Evolutionary conservation across 2,113 vertebrate genomes (phyloP), one percentile per base, ranked within the genome.

Genomic region (Uropsilus gracilis): DNA sequence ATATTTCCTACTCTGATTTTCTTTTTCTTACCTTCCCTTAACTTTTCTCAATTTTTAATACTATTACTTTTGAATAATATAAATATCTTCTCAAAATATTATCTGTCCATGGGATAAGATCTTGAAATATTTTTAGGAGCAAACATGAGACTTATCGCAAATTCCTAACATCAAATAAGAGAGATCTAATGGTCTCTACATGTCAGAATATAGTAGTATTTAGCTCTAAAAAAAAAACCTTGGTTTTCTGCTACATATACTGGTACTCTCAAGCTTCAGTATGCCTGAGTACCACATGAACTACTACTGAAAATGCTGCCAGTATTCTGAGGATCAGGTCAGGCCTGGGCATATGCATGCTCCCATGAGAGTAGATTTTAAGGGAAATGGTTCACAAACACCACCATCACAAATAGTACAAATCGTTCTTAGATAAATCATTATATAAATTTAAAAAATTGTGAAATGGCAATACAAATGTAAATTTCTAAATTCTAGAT

Each of bases 21-120:
- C 53, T 9, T 48, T 69, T 76, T 66, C 18, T 63, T 37, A 53
- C 24, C 81, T 81, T 86, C 24, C 22, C 11, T 87, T 71, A 63
- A 59, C 44, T 93, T 90, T 66, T 48, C 16, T 93, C 57, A 73
- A 73, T 75, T 81, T 89, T 73, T 32, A 73, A 76, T 69, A 82
- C 44, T 50, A 59, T 5, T 86, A 24, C 46, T 59, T 90, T 90
- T 69, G 39, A 86, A 68, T 50, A 80, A 89, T 57, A 73, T 66
- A 53, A 53, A 20, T 17, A 66, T n/a, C 66, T 39, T 69, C 7
- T 69, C 66, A 37, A 69, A 39, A 69, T 37, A 69, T 17, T 68
- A 34, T n/a, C n/a, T n/a, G n/a, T 22, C n/a, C 66, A 37, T 68
- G 37, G 17, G 8, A n/a, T 68, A 68, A 68, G 34, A 37, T 39